Percentiles rank a stretch among this genome's conserved stretches.
Conservation (phyloP, 92 coral and sea anemone species). For the Siderastrea siderea region DNA sequence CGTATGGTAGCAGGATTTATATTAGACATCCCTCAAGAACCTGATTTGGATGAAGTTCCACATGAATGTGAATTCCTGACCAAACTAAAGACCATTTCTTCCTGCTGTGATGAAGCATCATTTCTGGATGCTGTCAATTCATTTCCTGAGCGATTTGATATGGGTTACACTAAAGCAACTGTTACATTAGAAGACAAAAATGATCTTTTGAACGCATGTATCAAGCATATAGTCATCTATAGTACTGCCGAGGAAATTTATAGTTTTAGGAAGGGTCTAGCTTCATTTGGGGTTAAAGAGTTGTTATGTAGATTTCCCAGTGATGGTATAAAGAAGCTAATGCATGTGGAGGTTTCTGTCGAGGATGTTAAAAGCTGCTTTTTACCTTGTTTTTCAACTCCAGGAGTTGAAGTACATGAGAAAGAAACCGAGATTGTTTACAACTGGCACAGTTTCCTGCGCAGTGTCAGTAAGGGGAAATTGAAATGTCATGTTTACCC, state of each 20-base stretch:
- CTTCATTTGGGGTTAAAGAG: slow-evolving; percentile 31
- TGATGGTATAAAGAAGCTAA: slow-evolving; percentile 34
- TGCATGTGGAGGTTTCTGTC: slow-evolving; percentile 26
- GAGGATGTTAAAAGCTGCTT: slow-evolving; percentile 69
- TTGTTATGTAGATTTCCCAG: slow-evolving; percentile 14
- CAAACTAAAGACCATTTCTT: slow-evolving; percentile 4
- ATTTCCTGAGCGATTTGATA: slow-evolving; percentile 67
- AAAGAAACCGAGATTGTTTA: slow-evolving; percentile 68
- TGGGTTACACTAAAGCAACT: slow-evolving; percentile 69
- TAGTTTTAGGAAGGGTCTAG: slow-evolving; percentile 11
- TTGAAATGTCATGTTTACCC: slow-evolving; percentile 41
- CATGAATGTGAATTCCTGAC: slow-evolving; percentile 28
- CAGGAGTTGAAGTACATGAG: slow-evolving; percentile 34
- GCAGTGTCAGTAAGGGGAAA: slow-evolving; percentile 36
- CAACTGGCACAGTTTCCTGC: slow-evolving; percentile 67
- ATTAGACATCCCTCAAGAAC: no score
- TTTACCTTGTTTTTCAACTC: slow-evolving; percentile 53
- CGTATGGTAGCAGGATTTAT: slow-evolving; percentile 43
- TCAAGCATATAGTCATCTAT: slow-evolving; percentile 58
- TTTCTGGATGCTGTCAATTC: slow-evolving; percentile 21
- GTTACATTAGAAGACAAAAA: slow-evolving; percentile 50
- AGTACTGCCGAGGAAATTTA: slow-evolving; percentile 39
- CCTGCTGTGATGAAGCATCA: slow-evolving; percentile 41
- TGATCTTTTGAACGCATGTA: slow-evolving; percentile 56
- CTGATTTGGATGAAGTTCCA: slow-evolving; percentile 29